phyloP scores from a whole-genome alignment of 2,888 invertebrate species.

The Alloscopus bannaensis region DNA sequence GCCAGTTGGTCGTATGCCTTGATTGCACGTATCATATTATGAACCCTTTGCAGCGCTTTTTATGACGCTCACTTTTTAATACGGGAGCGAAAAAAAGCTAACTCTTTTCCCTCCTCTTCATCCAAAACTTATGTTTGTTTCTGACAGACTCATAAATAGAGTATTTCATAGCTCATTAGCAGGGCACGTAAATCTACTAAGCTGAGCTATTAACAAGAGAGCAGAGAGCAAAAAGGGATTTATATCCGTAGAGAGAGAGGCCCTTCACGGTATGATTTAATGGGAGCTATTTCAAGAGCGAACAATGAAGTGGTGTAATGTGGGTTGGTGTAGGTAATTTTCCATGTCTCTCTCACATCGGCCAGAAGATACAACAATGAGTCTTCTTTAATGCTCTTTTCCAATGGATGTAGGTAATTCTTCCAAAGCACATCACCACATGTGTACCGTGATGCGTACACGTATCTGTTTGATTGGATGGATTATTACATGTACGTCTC shows the following conservation, averaged over 20 bases:
- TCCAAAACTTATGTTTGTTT: conserved; percentile 71
- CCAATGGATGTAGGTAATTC: conserved; percentile 46
- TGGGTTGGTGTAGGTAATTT: conserved; percentile 8
- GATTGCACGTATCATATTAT: conserved; percentile 44
- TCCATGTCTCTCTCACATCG: no score
- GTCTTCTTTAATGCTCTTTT: no score
- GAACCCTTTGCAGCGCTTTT: conserved; percentile 41
- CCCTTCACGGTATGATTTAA: conserved; percentile 41
- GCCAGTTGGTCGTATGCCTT: conserved; percentile 29
- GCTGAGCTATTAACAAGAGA: conserved; percentile 10
- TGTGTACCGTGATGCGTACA: no score
- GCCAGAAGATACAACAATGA: no score
- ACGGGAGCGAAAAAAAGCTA: conserved; percentile 58
- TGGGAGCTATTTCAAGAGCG: conserved; percentile 38
- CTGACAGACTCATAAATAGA: conserved; percentile 70
- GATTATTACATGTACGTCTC: neutral
- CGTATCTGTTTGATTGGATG: no score
- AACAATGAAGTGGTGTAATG: conserved; percentile 30
- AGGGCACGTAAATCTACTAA: conserved; percentile 47
- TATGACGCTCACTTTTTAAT: conserved; percentile 43
- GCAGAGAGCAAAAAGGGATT: neutral
- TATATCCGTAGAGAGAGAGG: no score
- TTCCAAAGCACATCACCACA: neutral
- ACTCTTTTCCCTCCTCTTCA: no score
- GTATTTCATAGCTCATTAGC: conserved; percentile 72